A percentile compares a stretch with the other conserved stretches of the same genome.
Conservation (phyloP, 2,797 vertebrate genomes). For the Etheostoma perlongum region DNA sequence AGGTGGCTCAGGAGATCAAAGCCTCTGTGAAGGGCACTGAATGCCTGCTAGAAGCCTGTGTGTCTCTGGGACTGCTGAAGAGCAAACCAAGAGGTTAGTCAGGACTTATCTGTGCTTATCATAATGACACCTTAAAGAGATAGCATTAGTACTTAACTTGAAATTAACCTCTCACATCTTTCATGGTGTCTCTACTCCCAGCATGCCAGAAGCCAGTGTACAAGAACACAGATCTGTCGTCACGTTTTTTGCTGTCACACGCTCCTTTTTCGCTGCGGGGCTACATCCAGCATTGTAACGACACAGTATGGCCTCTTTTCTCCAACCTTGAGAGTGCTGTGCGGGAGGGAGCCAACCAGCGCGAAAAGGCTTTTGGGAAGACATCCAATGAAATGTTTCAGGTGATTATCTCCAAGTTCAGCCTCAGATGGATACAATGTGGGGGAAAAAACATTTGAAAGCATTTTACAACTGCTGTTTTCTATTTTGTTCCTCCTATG, state of each 20-base stretch:
- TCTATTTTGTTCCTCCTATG: not conserved
- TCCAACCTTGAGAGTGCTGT: conserved; percentile 86
- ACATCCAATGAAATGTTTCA: conserved; percentile 77
- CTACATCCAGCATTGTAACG: conserved; percentile 84
- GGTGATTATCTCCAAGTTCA: conserved; percentile 68
- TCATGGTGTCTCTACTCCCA: conserved; percentile 40
- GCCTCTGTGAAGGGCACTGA: conserved; percentile 83
- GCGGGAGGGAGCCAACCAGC: conserved; percentile 84
- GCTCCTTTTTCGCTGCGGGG: conserved; percentile 84
- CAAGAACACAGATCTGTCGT: conserved; percentile 84
- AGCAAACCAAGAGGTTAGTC: conserved; percentile 69
- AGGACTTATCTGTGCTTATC: not conserved
- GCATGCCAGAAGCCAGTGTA: conserved; percentile 85
- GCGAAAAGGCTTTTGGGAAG: conserved; percentile 74
- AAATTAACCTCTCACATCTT: not conserved
- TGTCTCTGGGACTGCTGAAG: conserved; percentile 87
- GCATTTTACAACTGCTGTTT: not conserved
- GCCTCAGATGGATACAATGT: not conserved
- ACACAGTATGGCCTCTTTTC: conserved; percentile 87
- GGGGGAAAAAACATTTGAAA: not conserved
- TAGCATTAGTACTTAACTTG: not conserved
- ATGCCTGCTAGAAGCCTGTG: conserved; percentile 89
- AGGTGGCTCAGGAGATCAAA: conserved; percentile 82
- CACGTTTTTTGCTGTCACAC: conserved; percentile 83
- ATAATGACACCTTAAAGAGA: not conserved